Evolutionary conservation across 2,113 vertebrate genomes (phyloP).

Genomic region (Ibidorhyncha struthersii): DNA sequence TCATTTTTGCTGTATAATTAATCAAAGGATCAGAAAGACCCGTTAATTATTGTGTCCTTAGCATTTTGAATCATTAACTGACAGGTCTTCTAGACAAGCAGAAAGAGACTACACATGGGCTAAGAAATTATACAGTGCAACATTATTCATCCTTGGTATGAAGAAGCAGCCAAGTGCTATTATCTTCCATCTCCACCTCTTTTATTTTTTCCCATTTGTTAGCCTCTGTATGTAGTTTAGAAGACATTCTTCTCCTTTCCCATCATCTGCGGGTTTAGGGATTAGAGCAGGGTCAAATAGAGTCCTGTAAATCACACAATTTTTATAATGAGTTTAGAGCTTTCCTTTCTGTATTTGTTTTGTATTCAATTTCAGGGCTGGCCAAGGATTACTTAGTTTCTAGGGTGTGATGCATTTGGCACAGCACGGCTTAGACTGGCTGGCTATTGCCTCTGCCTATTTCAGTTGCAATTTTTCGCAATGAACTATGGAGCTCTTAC

Average conservation of each 20-base stretch:
- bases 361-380: neutral
- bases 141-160: neutral
- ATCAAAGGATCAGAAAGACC: neutral
- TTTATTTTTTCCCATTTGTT: neutral
- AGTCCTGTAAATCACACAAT: neutral
- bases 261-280: neutral
- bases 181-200: neutral
- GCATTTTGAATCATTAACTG: neutral
- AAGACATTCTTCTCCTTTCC: neutral
- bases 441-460: neutral
- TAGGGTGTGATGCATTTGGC: neutral
- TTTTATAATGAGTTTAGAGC: neutral
- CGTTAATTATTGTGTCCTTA: neutral
- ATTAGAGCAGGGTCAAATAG: neutral
- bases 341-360: neutral
- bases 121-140: neutral
- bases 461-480: neutral
- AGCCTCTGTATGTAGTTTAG: neutral
- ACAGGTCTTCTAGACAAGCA: neutral
- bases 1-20: neutral
- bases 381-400: neutral
- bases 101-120: neutral
- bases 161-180: neutral
- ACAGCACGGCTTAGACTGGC: neutral
- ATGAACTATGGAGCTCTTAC: neutral